A percentile compares a stretch with the other conserved stretches of the same genome.
Conservation (phyloP, 2,888 invertebrate genomes). For the Synanthedon myopaeformis region DNA sequence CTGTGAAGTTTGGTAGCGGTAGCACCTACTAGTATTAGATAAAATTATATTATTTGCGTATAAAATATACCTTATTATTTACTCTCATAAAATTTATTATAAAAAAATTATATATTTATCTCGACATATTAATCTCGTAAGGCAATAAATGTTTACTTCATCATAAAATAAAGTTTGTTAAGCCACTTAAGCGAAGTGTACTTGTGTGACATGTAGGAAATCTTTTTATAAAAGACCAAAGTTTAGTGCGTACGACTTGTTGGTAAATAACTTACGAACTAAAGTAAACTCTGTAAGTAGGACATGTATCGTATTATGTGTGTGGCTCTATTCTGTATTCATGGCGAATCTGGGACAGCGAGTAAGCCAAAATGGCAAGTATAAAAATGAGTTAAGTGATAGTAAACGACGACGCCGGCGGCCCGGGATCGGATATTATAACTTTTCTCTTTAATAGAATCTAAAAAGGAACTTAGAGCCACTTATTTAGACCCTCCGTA, state of each 20-base stretch:
- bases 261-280: conserved; percentile 32
- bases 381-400: conserved; percentile 64
- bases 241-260: conserved; percentile 12
- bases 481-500: conserved; percentile 22
- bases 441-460: conserved; percentile 47
- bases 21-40: too few relatives aligned
- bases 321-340: conserved; percentile 44
- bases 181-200: background rate
- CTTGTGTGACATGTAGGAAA: background rate
- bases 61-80: too few relatives aligned
- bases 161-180: background rate
- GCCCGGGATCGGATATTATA: conserved; percentile 37
- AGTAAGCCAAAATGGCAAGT: conserved; percentile 50
- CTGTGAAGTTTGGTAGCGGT: too few relatives aligned
- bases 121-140: too few relatives aligned
- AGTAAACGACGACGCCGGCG: conserved; percentile 40
- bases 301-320: conserved; percentile 47
- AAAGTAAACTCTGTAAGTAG: conserved; percentile 35
- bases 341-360: conserved; percentile 49
- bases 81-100: too few relatives aligned
- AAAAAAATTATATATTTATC: too few relatives aligned
- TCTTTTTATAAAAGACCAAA: background rate
- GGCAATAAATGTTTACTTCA: too few relatives aligned
- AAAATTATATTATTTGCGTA: too few relatives aligned
- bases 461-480: conserved; percentile 29